Percentiles rank a stretch among this genome's conserved stretches.
Conservation (phyloP, 1,140 invertebrate genomes). For the Phenacoccus solenopsis region DNA sequence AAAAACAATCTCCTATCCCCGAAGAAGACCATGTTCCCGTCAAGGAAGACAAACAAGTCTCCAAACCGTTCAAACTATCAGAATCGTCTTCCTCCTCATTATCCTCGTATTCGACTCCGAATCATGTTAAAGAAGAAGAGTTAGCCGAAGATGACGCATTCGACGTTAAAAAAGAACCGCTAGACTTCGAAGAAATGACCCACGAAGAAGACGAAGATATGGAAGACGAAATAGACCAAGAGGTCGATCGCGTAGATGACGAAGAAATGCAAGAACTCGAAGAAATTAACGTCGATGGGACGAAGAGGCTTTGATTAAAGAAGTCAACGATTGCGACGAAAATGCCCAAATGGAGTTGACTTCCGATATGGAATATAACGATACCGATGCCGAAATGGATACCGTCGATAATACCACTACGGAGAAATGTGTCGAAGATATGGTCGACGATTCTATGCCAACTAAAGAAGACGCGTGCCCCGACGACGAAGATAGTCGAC, state of each 20-base stretch:
- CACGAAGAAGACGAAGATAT: not conserved
- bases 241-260: not conserved
- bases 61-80: not conserved
- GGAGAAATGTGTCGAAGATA: not conserved
- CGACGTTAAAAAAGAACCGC: conserved; percentile 9
- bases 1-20: conserved; percentile 13
- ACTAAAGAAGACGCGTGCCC: not conserved
- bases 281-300: conserved; percentile 13
- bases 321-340: not conserved
- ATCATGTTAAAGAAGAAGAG: conserved; percentile 7
- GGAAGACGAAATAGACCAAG: conserved; percentile 4
- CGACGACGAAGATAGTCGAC: not conserved
- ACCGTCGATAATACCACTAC: not conserved
- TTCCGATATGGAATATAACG: not conserved
- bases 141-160: not conserved
- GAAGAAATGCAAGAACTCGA: conserved; percentile 3
- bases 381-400: not conserved
- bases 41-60: not conserved
- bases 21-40: conserved; percentile 19
- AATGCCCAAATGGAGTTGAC: not conserved
- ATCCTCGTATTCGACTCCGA: not conserved
- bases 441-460: not conserved
- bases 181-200: not conserved
- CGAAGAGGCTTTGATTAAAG: too few relatives aligned
- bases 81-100: not conserved